These are phyloP conservation scores for Amphipoea oculea DNA, from an alignment of 2,888 invertebrate genomes.

Conservation along the genomic window DNA sequence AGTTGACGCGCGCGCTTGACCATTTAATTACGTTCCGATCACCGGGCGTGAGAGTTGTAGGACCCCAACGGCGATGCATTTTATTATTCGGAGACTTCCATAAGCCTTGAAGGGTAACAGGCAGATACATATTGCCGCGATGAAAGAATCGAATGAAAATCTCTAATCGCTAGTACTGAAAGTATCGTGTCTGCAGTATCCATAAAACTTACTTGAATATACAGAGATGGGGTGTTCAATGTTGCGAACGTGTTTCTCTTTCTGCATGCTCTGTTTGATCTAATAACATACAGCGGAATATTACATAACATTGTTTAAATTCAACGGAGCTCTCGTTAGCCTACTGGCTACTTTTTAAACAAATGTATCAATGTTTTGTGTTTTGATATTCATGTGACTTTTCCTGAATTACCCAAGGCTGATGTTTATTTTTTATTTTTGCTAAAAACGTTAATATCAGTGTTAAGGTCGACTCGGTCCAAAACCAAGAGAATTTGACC, in stretches of 20 bases:
- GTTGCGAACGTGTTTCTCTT: slow-evolving; percentile 82
- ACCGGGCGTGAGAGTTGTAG: neutral
- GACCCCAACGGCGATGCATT: neutral
- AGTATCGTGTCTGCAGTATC: neutral
- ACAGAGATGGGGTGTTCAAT: slow-evolving; percentile 80
- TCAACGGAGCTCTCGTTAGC: neutral
- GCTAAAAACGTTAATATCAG: neutral
- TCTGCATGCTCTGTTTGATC: slow-evolving; percentile 84
- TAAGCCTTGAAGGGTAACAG: neutral
- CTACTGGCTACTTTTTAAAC: neutral
- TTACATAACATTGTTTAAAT: slow-evolving; percentile 35
- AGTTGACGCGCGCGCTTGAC: neutral
- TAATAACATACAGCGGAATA: slow-evolving; percentile 68
- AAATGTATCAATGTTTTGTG: neutral
- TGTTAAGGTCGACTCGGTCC: neutral
- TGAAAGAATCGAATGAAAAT: neutral
- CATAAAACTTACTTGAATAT: slow-evolving; percentile 81
- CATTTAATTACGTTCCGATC: neutral
- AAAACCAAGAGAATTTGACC: neutral
- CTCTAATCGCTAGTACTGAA: neutral
- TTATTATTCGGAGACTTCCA: neutral
- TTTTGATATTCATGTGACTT: neutral
- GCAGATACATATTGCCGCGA: neutral
- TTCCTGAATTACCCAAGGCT: neutral
- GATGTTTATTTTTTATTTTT: neutral